Conservation (phyloP, 2,797 vertebrate genomes). For the Protosalanx chinensis region DNA sequence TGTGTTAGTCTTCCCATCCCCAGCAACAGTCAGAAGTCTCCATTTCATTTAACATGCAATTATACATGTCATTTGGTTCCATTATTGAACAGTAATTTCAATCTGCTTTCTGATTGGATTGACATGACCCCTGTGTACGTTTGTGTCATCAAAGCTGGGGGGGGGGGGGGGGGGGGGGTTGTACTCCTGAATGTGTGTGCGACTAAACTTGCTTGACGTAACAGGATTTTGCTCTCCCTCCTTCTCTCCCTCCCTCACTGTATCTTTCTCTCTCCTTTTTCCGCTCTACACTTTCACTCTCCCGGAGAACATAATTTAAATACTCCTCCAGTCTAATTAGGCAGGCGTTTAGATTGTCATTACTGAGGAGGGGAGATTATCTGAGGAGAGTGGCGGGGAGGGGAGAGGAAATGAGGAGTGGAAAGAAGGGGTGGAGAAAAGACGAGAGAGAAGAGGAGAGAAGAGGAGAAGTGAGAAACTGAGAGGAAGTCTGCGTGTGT, state of each 20-base stretch:
- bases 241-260: conserved; percentile 17
- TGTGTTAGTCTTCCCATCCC: too few relatives aligned
- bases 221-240: background rate
- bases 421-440: conserved; percentile 31
- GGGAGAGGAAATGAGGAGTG: conserved; percentile 12
- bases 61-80: background rate
- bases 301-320: conserved; percentile 81
- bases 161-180: background rate
- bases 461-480: conserved; percentile 29
- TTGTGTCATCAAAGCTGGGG: background rate
- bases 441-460: conserved; percentile 6
- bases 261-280: conserved; percentile 4
- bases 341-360: conserved; percentile 85
- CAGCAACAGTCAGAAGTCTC: too few relatives aligned
- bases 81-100: background rate
- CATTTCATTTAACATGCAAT: background rate
- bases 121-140: background rate
- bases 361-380: conserved; percentile 70
- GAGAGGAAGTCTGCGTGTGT: background rate
- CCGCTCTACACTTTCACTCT: background rate
- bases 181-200: background rate
- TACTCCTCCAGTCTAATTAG: conserved; percentile 86
- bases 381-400: conserved; percentile 48
- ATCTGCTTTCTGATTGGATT: background rate
- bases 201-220: background rate